Percentiles rank a stretch among this genome's conserved stretches.
These are phyloP conservation scores for Tautogolabrus adspersus DNA, from an alignment of 2,113 vertebrate species.

Conservation along the genomic window DNA sequence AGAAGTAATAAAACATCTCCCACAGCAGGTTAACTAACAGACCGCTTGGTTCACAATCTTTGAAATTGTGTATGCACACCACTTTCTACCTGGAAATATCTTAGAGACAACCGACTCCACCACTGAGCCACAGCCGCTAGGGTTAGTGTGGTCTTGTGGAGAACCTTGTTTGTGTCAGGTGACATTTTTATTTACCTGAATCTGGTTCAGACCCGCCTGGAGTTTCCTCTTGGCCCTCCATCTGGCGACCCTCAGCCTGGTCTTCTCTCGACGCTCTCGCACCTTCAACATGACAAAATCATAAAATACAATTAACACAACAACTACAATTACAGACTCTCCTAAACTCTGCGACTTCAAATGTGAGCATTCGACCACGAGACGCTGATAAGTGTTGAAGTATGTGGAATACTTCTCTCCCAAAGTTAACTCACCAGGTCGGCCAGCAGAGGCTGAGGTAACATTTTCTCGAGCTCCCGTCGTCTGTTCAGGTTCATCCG, in stretches of 20 bases:
- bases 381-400: no score
- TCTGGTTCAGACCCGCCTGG: constrained; percentile 71
- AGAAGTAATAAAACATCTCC: no score
- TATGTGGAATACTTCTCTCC: background rate
- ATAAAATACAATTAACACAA: background rate
- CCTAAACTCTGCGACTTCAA: no score
- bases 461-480: constrained; percentile 80
- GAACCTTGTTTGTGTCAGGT: no score
- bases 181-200: constrained; percentile 47
- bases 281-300: constrained; percentile 48
- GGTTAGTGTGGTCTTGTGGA: no score
- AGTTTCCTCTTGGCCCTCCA: constrained; percentile 80
- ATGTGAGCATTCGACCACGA: no score
- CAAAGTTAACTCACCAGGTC: constrained; percentile 69
- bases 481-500: constrained; percentile 69
- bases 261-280: constrained; percentile 77
- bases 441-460: constrained; percentile 83
- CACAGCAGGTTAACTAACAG: background rate
- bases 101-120: no score
- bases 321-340: no score
- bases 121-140: no score
- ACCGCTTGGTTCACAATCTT: no score
- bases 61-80: no score
- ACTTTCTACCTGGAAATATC: no score
- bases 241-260: constrained; percentile 74